A percentile compares a stretch with the other conserved stretches of the same genome.
Evolutionary conservation across 1,140 invertebrate species (phyloP).

Genomic region (Dysdera silvatica): DNA sequence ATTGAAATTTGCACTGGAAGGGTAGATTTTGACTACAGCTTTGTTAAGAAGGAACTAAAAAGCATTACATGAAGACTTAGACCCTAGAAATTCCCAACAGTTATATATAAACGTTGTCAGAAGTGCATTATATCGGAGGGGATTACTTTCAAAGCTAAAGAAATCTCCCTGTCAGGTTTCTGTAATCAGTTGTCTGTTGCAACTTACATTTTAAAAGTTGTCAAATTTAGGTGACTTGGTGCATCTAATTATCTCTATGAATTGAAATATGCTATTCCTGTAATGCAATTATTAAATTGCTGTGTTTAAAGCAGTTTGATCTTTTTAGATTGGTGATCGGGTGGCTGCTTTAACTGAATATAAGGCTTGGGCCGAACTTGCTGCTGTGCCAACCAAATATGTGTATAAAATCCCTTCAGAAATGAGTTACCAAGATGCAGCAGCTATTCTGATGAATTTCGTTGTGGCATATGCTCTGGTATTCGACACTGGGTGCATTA

Average conservation of each 20-base stretch:
- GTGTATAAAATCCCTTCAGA: slow-evolving; percentile 69
- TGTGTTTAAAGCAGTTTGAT: not conserved
- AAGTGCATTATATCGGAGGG: no score
- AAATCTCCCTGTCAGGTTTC: no score
- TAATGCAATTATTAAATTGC: not conserved
- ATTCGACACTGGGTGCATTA: slow-evolving; percentile 69
- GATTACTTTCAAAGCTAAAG: no score
- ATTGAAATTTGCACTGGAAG: no score
- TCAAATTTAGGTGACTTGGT: no score
- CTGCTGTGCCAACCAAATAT: slow-evolving; percentile 62
- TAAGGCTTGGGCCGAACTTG: slow-evolving; percentile 75
- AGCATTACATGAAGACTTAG: no score
- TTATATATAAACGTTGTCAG: no score
- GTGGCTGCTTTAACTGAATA: slow-evolving; percentile 76
- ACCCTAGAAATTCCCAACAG: no score
- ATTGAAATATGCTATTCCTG: not conserved
- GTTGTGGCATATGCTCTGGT: slow-evolving; percentile 75
- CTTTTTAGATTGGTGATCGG: slow-evolving; percentile 66
- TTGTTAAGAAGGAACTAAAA: no score
- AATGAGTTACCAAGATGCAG: slow-evolving; percentile 61
- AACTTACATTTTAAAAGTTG: no score
- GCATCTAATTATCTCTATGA: not conserved
- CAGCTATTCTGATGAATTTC: slow-evolving; percentile 75
- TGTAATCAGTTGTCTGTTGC: no score
- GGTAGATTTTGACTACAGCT: no score